Evolutionary conservation across 2,888 invertebrate genomes (phyloP), one percentile per base, ranked within the genome.

Genomic region (Apeira syringaria): DNA sequence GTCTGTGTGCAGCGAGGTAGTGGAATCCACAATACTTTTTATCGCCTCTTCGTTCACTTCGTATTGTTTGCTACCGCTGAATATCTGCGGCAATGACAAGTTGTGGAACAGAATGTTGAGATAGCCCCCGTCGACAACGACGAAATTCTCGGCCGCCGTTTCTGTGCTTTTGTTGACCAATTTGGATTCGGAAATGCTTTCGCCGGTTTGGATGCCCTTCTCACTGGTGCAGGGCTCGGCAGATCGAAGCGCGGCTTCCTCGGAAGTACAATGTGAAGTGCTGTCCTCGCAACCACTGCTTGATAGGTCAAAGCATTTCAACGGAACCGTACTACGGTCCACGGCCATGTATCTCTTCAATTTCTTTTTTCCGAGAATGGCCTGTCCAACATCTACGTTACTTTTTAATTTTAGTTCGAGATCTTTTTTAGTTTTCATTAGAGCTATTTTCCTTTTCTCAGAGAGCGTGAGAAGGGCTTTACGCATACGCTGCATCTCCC

Each of bases 401-500:
- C 74, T 82, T 24, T 65, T 78, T 5, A 87, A 57, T 56, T 82
- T 85, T 24, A 85, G 56, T 56, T 89, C 87, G 41, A 89, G 80
- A 42, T 80, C 86, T 48, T 79, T 86, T 53, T 86, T 88, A 0
- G 88, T 88, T 59, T 81, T 86, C 72, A 87, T 77, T 32, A 89
- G 80, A 12, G 81, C 84, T 3, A 76, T 59, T 67, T 87, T 87
- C 0, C 89, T 72, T 49, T 80, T 84, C 22, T 89, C 87, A 0
- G 87, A 85, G 32, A 86, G 71, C 2, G 85, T 69, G 15, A 89
- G 64, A 8, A 89, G 59, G 3, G 87, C 83, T 56, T 84, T 87
- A 2, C 87, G 77, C 84, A 89, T 89, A 61, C 92, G 87, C 61
- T 92, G 91, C 86, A 94, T 93, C 73, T 94, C 93, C 31, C 93